These are phyloP conservation scores for Oreochromis grahami DNA, from an alignment of 2,797 vertebrate genomes.

Conservation along the genomic window DNA sequence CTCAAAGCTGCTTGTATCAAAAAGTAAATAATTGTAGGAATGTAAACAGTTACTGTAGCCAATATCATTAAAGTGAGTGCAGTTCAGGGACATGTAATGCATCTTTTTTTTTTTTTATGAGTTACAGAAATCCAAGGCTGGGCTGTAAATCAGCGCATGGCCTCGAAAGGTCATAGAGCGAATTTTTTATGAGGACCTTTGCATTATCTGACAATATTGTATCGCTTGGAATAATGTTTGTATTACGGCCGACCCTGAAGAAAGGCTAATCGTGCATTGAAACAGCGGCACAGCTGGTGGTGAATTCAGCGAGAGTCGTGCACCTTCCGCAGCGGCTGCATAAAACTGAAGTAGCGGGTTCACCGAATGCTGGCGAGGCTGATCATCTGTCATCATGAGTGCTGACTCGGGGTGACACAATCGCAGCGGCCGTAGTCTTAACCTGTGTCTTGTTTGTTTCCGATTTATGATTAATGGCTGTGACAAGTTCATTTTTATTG, in stretches of 20 bases:
- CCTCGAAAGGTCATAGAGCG: background rate
- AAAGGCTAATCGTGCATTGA: background rate
- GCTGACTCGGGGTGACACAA: background rate
- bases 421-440: background rate
- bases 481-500: background rate
- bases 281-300: background rate
- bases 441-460: background rate
- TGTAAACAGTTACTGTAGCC: background rate
- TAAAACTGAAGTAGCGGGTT: background rate
- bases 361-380: accelerated
- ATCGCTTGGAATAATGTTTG: background rate
- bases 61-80: background rate
- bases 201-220: background rate
- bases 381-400: background rate
- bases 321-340: background rate
- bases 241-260: background rate
- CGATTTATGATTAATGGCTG: background rate
- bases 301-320: no score
- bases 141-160: background rate
- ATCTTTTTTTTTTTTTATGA: background rate
- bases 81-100: background rate
- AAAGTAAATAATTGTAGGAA: background rate
- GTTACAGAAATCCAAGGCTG: background rate
- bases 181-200: background rate
- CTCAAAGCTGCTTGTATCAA: background rate